Evolutionary conservation across 2,888 invertebrate species (phyloP), one percentile per base, ranked within the genome.

Genomic region (Drosophila neutralis): DNA sequence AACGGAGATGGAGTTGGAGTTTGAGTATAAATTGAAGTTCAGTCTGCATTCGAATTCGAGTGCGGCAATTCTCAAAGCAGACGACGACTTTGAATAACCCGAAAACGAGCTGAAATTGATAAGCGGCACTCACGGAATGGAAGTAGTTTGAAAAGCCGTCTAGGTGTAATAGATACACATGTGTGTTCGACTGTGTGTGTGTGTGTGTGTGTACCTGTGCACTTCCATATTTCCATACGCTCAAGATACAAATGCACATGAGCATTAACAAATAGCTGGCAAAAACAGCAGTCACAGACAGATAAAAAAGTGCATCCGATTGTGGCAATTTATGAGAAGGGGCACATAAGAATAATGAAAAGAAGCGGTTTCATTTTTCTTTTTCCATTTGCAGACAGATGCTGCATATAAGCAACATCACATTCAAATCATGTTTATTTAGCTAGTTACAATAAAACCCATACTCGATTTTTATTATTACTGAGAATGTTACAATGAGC

Each of bases 21-120:
- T 59, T 21, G 48, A 24, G 13, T 49, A 10, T 27, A 49, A 45
- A 24, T 45, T 24, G 65, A 38, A 73, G 69, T 58, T 76, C 48
- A 27, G 18, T 0, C 54, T 29, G 18, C 58, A 67, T 73, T 63
- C 56, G 62, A 61, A 73, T 73, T 54, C 52, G 59, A 62, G 29
- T 21, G 70, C 79, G 76, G 72, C 66, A 61, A 54, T 48, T 38
- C 80, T 64, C 58, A 66, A 66, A 81, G 65, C n/a, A 51, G 7
- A 40, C 15, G 40, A 48, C 45, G 29, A 29, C 18, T 24, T 24
- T 35, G 49, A 24, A 68, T 49, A 49, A 48, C 57, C 48, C 38
- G 31, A 60, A 70, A 48, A 70, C 49, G 36, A 40, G 42, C 58
- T 54, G 67, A 33, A 49, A 67, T 35, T 64, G 77, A 77, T 77